These are phyloP conservation scores for Drosophila longiperda DNA, from an alignment of 2,888 invertebrate genomes.

Conservation along the genomic window DNA sequence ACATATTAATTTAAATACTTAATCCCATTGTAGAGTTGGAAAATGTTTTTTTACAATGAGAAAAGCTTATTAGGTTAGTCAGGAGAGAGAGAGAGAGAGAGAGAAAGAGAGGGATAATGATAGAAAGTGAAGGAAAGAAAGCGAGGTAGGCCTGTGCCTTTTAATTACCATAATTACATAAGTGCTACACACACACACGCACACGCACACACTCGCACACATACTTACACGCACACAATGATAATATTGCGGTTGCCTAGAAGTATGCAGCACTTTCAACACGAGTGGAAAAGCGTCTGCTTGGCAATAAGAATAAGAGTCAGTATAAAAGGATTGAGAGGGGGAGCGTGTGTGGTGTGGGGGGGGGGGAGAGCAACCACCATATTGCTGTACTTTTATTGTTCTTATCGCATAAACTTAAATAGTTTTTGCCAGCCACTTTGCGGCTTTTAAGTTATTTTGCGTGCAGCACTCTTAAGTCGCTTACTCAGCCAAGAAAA, in stretches of 20 bases:
- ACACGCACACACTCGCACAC: conserved; percentile 16
- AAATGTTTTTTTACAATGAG: conserved; percentile 1
- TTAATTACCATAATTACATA: conserved; percentile 81
- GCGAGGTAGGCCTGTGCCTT: conserved; percentile 60
- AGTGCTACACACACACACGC: conserved; percentile 60
- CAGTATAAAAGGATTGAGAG: conserved; percentile 3
- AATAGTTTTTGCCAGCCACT: conserved; percentile 80
- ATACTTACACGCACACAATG: conserved; percentile 21
- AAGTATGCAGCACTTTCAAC: conserved; percentile 70
- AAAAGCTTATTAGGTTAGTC: conserved; percentile 52
- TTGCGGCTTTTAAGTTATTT: conserved; percentile 80
- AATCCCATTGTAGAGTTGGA: neutral
- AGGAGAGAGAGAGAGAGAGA: neutral
- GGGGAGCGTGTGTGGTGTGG: no score
- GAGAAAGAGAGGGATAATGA: conserved; percentile 16
- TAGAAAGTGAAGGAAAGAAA: neutral
- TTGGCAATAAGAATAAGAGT: neutral
- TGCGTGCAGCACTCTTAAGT: conserved; percentile 73
- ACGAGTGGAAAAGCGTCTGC: conserved; percentile 10
- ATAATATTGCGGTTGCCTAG: conserved; percentile 63
- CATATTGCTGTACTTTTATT: conserved; percentile 66
- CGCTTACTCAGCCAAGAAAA: conserved; percentile 12
- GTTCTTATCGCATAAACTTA: conserved; percentile 80
- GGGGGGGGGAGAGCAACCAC: conserved; percentile 3
- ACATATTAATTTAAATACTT: conserved; percentile 1